Evolutionary conservation across 2,888 invertebrate genomes (phyloP), one percentile per base, ranked within the genome.

Genomic region (Tiphia femorata): DNA sequence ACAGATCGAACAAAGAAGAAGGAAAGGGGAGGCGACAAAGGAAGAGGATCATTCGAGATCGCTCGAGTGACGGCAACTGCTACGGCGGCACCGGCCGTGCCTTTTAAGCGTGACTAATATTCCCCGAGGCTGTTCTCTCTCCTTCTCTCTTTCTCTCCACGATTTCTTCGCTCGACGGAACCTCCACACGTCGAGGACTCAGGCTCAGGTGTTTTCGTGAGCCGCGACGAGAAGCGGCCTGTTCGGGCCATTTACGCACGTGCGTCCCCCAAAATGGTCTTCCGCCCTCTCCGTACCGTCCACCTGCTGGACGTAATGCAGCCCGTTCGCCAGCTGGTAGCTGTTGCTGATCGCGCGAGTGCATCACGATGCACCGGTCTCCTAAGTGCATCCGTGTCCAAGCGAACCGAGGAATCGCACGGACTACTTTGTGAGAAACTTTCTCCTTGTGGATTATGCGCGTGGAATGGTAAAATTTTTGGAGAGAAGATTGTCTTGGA

Each of bases 191-290:
- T 14, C 12, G 14, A 12, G 33, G 14, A n/a, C 33, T 14, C 33
- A 8, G 55, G 70, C 70, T 67, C 69, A 70, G 70, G 70, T 70
- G 70, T 70, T 70, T 69, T 65, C 59, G 64, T 58, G 67, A 49
- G 53, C 53, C 55, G 59, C 60, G 60, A 65, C 62, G 60, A 67
- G 64, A 64, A 54, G 64, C 58, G 55, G 64, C 58, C 63, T 49
- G 57, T 62, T 58, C 53, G 42, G 43, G 44, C 53, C 62, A 61
- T 58, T 71, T 67, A 67, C 62, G 65, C 70, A 70, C 67, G 70
- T 70, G 65, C 70, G 57, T 54, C 46, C 55, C 12, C 53, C 49
- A 54, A 60, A 60, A 63, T 54, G 47, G 38, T 64, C 59, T 62
- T 71, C 58, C 56, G 48, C 29, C 42, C 17, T 54, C 57, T 53